Evolutionary conservation across 2,113 vertebrate species (phyloP).

Genomic region (Ailurus styani): DNA sequence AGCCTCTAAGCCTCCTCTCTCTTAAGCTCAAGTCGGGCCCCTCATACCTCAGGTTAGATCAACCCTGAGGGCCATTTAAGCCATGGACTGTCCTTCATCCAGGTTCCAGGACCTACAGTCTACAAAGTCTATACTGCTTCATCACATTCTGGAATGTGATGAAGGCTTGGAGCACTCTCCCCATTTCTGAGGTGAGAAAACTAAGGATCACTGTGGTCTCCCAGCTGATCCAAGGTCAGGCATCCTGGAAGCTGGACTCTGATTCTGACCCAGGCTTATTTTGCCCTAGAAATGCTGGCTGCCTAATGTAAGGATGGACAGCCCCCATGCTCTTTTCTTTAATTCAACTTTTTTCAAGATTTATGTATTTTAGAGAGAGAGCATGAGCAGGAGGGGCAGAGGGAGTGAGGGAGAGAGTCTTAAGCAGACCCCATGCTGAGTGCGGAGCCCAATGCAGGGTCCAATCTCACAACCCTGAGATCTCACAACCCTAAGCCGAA

Average conservation of each 20-base stretch:
- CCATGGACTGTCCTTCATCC: not conserved
- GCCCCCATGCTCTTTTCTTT: not conserved
- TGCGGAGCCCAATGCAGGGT: not conserved
- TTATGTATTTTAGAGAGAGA: too few relatives aligned
- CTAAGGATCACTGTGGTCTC: fast-evolving
- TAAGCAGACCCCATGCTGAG: not conserved
- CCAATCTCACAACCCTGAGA: not conserved
- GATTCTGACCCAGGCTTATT: not conserved
- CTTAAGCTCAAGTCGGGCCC: not conserved
- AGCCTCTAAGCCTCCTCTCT: not conserved
- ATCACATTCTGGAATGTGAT: not conserved
- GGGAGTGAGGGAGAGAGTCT: not conserved
- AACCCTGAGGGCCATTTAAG: too few relatives aligned
- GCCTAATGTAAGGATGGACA: not conserved
- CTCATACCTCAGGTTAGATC: not conserved
- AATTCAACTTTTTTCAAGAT: not conserved
- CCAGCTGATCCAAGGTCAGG: too few relatives aligned
- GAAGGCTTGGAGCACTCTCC: too few relatives aligned
- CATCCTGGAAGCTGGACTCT: not conserved
- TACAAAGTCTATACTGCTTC: not conserved
- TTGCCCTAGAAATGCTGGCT: not conserved
- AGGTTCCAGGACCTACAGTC: not conserved
- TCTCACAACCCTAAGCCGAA: not conserved
- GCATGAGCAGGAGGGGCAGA: not conserved
- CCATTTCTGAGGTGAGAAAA: not conserved